Evolutionary conservation across 2,888 invertebrate genomes (phyloP), one percentile per base, ranked within the genome.

Genomic region (Nymphalis polychloros): DNA sequence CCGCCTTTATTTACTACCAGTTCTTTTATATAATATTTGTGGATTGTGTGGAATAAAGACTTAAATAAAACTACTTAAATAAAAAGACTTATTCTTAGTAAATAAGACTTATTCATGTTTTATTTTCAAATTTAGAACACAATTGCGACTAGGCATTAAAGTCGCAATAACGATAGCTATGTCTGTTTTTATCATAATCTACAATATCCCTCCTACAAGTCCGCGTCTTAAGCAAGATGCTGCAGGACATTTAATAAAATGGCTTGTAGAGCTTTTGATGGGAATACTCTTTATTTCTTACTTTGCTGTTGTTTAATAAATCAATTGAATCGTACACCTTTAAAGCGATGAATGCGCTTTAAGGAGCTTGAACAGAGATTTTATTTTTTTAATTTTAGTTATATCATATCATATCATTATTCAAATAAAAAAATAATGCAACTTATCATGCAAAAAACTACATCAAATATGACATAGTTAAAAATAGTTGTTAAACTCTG

Each of bases 141-240:
- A 47, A 20, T 16, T 31, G 27, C 20, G 10, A 23, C 5, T 59
- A 66, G 53, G 19, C 1, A 57, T 48, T 35, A 27, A 67, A 7
- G 35, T n/a, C 19, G 23, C 6, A 8, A 31, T 16, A 16, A 10
- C 5, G n/a, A 31, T 55, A 60, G 60, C 17, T 55, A 41, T 49
- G 16, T 75, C 75, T 75, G 70, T 62, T 67, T 17, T 5, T 46
- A 57, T 4, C 17, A 16, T 64, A 67, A 13, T 75, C 75, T 73
- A 65, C 49, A 68, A 13, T 64, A 63, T 70, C 69, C 69, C 72
- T 73, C 64, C 70, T 71, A 71, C 72, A 70, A 69, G 70, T 66
- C 69, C 71, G 72, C 72, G 71, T 64, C 69, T 67, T 67, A 67
- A 67, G 63, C 68, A 55, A 68, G 71, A 71, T 63, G 70, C 66